Evolutionary conservation across 2,113 vertebrate genomes (phyloP).

Genomic region (Sialia sialis): DNA sequence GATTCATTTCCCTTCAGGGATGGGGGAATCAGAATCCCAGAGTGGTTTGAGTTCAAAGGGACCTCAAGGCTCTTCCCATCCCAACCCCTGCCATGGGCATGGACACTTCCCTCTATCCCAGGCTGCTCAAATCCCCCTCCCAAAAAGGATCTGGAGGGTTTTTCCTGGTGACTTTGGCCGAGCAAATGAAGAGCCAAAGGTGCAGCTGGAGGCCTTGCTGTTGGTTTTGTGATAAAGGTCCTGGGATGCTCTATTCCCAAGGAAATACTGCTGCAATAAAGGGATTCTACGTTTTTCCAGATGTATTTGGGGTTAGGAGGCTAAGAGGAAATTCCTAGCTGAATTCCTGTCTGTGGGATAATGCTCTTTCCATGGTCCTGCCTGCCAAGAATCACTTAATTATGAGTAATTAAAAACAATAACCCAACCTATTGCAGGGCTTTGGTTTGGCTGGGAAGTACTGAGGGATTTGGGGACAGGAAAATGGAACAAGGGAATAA

Average conservation of each 20-base stretch:
- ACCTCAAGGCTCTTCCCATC: not conserved
- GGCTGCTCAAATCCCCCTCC: not conserved
- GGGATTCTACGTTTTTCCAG: not conserved
- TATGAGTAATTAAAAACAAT: conserved; percentile 17
- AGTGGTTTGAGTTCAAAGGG: not conserved
- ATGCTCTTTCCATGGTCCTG: not conserved
- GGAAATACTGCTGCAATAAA: not conserved
- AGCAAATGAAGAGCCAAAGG: not conserved
- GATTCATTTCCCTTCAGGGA: not conserved
- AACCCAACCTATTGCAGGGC: not conserved
- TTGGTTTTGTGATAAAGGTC: not conserved
- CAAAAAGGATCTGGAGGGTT: not conserved
- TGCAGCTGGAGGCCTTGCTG: not conserved
- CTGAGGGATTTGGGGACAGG: not conserved
- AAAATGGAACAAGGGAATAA: not conserved
- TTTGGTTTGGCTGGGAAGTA: conserved; percentile 3
- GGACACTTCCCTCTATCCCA: not conserved
- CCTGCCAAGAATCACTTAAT: conserved; percentile 53
- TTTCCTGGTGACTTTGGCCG: not conserved
- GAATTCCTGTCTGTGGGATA: conserved; percentile 39
- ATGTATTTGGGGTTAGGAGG: not conserved
- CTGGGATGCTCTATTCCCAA: not conserved
- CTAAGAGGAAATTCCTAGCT: conserved; percentile 51
- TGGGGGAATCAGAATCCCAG: not conserved
- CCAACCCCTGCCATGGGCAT: not conserved